Conservation (phyloP, 2,888 invertebrate genomes). For the Apamea sordens region DNA sequence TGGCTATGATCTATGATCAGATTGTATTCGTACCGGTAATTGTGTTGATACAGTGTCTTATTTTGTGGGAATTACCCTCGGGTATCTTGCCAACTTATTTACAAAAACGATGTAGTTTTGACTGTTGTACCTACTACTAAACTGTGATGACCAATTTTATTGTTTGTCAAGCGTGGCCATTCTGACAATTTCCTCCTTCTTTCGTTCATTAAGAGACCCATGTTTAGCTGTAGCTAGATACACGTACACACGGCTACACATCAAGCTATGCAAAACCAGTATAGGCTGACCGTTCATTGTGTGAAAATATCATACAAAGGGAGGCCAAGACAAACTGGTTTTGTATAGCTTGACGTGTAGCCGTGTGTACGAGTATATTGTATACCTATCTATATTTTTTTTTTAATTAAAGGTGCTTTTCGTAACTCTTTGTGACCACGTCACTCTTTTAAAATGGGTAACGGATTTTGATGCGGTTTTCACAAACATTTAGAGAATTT, state of each 20-base stretch:
- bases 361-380: too few relatives aligned
- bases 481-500: neutral
- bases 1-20: neutral
- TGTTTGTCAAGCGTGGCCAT: neutral
- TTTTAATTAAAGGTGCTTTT: neutral
- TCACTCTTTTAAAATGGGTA: neutral
- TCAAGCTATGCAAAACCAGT: too few relatives aligned
- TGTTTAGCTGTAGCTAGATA: too few relatives aligned
- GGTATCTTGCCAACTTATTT: neutral
- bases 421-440: neutral
- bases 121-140: neutral
- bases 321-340: too few relatives aligned
- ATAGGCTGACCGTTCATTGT: too few relatives aligned
- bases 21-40: conserved; percentile 29
- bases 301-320: too few relatives aligned
- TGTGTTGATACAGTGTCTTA: conserved; percentile 32
- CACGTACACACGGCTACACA: too few relatives aligned
- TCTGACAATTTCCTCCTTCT: neutral
- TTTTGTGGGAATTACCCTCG: conserved; percentile 15
- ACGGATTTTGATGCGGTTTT: neutral
- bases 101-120: neutral
- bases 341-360: too few relatives aligned
- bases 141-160: neutral
- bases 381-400: neutral
- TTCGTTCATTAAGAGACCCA: neutral